phyloP scores from a whole-genome alignment of 2,888 invertebrate species.

The Rhagophthalmus giganteus region DNA sequence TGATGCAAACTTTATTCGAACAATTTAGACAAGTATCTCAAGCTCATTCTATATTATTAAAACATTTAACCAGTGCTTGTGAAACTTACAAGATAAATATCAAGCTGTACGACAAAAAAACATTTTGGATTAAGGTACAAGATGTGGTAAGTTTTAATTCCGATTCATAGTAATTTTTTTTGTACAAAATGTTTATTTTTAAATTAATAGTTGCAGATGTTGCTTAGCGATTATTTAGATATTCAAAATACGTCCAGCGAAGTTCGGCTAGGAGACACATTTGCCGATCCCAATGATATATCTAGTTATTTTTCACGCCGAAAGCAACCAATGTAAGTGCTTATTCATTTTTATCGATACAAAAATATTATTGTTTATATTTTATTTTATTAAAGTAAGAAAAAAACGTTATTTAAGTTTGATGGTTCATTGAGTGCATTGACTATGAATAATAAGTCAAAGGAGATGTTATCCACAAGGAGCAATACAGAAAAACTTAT shows the following conservation, averaged over 20 bases:
- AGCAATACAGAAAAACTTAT: slow-evolving; percentile 58
- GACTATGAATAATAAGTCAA: slow-evolving; percentile 47
- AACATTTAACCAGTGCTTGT: slow-evolving; percentile 64
- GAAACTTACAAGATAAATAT: slow-evolving; percentile 61
- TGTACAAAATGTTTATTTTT: slow-evolving; percentile 17
- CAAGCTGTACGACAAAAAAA: slow-evolving; percentile 69
- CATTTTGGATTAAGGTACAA: slow-evolving; percentile 90
- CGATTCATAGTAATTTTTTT: slow-evolving; percentile 20
- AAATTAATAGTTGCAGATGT: slow-evolving; percentile 71
- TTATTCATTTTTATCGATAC: too few species aligned
- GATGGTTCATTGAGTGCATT: slow-evolving; percentile 62
- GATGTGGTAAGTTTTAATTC: slow-evolving; percentile 75
- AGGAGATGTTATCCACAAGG: slow-evolving; percentile 34
- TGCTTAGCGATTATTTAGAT: slow-evolving; percentile 85
- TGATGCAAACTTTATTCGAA: slow-evolving; percentile 76
- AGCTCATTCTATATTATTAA: slow-evolving; percentile 72
- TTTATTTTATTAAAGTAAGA: slow-evolving; percentile 54
- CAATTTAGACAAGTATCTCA: slow-evolving; percentile 81
- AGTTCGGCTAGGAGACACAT: slow-evolving; percentile 54
- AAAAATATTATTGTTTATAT: slow-evolving; percentile 1
- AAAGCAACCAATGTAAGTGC: slow-evolving; percentile 55
- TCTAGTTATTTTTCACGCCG: slow-evolving; percentile 60
- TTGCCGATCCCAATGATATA: slow-evolving; percentile 58
- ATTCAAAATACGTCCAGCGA: slow-evolving; percentile 76
- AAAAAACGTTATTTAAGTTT: slow-evolving; percentile 69